These are phyloP conservation scores for Bombylius major DNA, from an alignment of 2,888 invertebrate genomes.

Conservation along the genomic window DNA sequence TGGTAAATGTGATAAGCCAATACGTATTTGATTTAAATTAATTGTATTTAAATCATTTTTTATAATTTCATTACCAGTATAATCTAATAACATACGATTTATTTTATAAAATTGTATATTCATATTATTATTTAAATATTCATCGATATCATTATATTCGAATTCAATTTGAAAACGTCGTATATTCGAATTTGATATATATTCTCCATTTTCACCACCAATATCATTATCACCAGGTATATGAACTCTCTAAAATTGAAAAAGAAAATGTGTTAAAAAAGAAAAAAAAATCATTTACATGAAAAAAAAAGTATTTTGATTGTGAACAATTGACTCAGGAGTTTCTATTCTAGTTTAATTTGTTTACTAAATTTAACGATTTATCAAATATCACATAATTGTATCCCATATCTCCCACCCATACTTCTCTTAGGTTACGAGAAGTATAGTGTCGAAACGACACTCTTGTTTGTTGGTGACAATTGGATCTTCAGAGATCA, in stretches of 20 bases:
- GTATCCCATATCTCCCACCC: no score
- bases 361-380: neutral
- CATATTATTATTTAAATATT: slow-evolving; percentile 37
- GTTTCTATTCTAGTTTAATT: neutral
- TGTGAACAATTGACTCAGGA: neutral
- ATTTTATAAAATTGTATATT: slow-evolving; percentile 57
- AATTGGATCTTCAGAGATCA: no score
- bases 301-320: neutral
- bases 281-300: neutral
- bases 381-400: no score
- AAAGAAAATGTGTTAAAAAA: slow-evolving; percentile 13
- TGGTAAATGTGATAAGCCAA: slow-evolving; percentile 66
- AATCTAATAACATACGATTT: slow-evolving; percentile 52
- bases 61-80: slow-evolving; percentile 31
- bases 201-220: slow-evolving; percentile 77
- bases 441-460: no score
- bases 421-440: no score
- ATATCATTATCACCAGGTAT: slow-evolving; percentile 96
- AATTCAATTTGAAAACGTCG: slow-evolving; percentile 63
- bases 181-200: slow-evolving; percentile 52
- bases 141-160: slow-evolving; percentile 51
- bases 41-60: slow-evolving; percentile 36
- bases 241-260: slow-evolving; percentile 53
- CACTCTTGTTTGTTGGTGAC: no score
- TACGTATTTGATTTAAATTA: slow-evolving; percentile 28